Evolutionary conservation across 2,888 invertebrate species (phyloP).

Genomic region (Acleris laterana): DNA sequence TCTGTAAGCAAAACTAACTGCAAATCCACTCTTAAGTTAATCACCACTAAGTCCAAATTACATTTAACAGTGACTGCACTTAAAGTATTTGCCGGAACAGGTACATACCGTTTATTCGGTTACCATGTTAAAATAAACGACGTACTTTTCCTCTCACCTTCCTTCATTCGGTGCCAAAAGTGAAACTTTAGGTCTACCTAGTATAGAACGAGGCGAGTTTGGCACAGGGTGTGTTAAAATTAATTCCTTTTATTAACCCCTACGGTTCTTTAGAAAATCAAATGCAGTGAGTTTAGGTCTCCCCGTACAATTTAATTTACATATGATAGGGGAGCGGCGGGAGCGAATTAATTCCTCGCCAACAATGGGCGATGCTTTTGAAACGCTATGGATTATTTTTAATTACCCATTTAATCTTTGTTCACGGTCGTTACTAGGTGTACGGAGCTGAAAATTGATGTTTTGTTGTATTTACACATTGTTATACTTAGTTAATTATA

Average conservation of each 20-base stretch:
- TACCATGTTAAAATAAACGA: conserved; percentile 1
- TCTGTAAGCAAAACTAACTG: no score
- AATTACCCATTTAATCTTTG: conserved; percentile 35
- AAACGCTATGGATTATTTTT: conserved; percentile 39
- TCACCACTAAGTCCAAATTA: no score
- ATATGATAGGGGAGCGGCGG: conserved; percentile 56
- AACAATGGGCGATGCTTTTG: conserved; percentile 54
- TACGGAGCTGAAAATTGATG: background rate
- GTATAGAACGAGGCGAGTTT: no score
- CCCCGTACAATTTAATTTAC: conserved; percentile 63
- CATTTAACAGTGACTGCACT: no score
- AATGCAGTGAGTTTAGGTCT: conserved; percentile 23
- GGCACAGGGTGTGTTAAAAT: conserved; percentile 5
- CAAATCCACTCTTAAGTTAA: no score
- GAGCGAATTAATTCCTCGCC: conserved; percentile 65
- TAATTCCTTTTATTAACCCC: conserved; percentile 29
- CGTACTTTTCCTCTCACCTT: background rate
- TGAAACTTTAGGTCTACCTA: no score
- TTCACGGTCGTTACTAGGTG: conserved; percentile 8
- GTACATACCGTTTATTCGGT: background rate
- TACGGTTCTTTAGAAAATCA: conserved; percentile 26
- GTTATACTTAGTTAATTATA: no score
- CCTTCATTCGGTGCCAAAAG: no score
- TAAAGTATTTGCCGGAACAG: no score
- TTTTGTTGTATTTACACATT: background rate